Conservation (phyloP, 2,888 invertebrate species). For the Patella depressa region DNA sequence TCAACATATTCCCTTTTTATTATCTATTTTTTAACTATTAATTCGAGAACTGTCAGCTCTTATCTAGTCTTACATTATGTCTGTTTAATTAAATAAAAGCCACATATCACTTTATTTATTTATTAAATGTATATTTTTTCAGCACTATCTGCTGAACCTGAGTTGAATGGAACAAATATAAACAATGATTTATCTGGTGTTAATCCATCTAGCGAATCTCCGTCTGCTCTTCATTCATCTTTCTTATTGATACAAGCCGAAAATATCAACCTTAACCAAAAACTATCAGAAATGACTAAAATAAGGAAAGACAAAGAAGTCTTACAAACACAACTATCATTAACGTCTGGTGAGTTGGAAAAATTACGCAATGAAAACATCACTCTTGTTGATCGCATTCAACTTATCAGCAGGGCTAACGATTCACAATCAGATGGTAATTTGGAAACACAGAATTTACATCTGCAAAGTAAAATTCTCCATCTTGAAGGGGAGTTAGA, state of each 20-base stretch:
- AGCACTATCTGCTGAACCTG: neutral
- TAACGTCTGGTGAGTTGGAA: neutral
- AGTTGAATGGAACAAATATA: neutral
- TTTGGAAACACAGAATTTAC: slow-evolving; percentile 47
- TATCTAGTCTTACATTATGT: no score
- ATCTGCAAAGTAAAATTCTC: slow-evolving; percentile 45
- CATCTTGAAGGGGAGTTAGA: slow-evolving; percentile 52
- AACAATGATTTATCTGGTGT: neutral
- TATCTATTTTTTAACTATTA: no score
- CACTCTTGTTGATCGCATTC: neutral
- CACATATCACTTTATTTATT: neutral
- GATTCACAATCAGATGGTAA: slow-evolving; percentile 17
- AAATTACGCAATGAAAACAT: slow-evolving; percentile 7
- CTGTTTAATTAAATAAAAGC: neutral
- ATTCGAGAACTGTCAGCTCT: no score
- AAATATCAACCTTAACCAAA: neutral
- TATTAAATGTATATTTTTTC: neutral
- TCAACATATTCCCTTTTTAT: no score
- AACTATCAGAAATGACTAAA: neutral
- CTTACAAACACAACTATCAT: neutral
- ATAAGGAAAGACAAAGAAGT: neutral
- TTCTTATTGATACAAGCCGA: neutral
- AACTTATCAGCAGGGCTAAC: neutral
- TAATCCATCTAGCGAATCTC: neutral
- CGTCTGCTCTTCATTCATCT: neutral